phyloP scores from a whole-genome alignment of 2,888 invertebrate genomes.

The Cyaniris semiargus region DNA sequence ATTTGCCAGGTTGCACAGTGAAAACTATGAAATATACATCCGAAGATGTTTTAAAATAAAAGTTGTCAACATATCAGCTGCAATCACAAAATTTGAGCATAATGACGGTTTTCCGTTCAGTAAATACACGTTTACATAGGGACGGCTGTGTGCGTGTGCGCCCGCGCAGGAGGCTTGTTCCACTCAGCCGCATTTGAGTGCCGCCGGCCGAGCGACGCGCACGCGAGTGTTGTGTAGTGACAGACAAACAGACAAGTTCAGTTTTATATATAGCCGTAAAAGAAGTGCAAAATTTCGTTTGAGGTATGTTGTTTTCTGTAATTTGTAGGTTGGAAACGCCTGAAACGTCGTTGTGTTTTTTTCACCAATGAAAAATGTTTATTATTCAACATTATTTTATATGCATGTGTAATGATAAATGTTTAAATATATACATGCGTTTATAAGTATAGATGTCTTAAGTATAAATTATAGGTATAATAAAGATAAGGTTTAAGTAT shows the following conservation, averaged over 20 bases:
- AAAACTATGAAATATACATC: neutral
- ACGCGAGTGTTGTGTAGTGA: slow-evolving; percentile 51
- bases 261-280: neutral
- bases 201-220: slow-evolving; percentile 53
- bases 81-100: slow-evolving; percentile 53
- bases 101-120: slow-evolving; percentile 69
- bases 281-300: neutral
- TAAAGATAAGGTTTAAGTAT: neutral
- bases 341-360: neutral
- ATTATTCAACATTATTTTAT: neutral
- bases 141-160: neutral
- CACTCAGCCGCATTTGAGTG: slow-evolving; percentile 77
- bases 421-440: neutral
- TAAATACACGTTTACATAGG: slow-evolving; percentile 53
- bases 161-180: slow-evolving; percentile 72
- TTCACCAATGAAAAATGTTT: neutral
- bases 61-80: slow-evolving; percentile 45
- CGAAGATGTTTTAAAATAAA: neutral
- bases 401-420: too few relatives aligned
- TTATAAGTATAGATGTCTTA: neutral
- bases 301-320: neutral
- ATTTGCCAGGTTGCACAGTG: neutral
- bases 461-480: neutral
- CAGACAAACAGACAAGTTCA: slow-evolving; percentile 39
- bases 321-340: neutral